phyloP scores from a whole-genome alignment of 2,797 vertebrate genomes.

The Enteromius afrohamiltoni region DNA sequence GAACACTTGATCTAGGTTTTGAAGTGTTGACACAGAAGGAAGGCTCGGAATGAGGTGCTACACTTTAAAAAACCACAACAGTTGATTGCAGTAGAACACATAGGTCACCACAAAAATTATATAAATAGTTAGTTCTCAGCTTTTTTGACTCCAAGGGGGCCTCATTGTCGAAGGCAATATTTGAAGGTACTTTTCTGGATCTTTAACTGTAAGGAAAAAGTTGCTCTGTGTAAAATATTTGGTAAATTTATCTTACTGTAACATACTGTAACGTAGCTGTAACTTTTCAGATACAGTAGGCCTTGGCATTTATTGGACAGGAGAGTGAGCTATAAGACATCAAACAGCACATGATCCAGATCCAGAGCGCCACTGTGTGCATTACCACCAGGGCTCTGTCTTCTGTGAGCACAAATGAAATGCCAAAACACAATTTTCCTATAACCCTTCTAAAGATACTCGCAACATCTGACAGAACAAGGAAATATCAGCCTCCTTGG shows the following conservation, averaged over 20 bases:
- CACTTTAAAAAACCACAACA: background rate
- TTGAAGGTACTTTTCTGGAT: background rate
- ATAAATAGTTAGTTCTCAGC: background rate
- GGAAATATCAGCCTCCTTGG: constrained; percentile 20
- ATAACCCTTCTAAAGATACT: constrained; percentile 7
- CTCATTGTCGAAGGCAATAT: background rate
- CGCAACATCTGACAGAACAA: constrained; percentile 21
- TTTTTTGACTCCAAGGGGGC: background rate
- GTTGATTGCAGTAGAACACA: background rate
- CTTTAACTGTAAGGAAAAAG: background rate
- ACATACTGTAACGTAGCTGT: background rate
- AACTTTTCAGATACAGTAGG: background rate
- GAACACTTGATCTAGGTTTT: background rate
- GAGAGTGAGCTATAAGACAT: background rate
- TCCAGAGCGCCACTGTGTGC: background rate
- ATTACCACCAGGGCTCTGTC: background rate
- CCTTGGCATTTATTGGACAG: background rate
- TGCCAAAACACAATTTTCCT: background rate
- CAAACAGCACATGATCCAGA: background rate
- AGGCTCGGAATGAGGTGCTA: background rate
- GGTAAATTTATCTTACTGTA: background rate
- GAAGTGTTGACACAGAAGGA: constrained; percentile 8
- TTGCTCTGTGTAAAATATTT: background rate
- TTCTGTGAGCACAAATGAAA: background rate
- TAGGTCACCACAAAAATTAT: background rate